Evolutionary conservation across 2,797 vertebrate species (phyloP).

Genomic region (Carduelis carduelis): DNA sequence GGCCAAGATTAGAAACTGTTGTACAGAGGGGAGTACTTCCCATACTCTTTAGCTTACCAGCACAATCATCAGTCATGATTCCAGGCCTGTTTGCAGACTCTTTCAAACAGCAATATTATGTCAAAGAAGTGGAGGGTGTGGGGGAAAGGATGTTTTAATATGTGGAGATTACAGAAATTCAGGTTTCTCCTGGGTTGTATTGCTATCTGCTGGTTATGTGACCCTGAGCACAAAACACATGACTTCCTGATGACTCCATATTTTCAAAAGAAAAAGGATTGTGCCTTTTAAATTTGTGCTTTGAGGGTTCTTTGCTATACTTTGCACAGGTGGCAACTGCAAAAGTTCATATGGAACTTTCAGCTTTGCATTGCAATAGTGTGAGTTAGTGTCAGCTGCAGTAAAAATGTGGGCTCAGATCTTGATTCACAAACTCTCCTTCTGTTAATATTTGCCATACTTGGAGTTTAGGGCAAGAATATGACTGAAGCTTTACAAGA

Average conservation of each 20-base stretch:
- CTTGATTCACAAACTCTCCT: background rate
- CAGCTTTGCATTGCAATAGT: background rate
- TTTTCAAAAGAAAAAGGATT: background rate
- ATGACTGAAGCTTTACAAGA: background rate
- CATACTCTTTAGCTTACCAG: background rate
- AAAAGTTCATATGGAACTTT: fast-evolving
- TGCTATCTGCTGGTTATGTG: background rate
- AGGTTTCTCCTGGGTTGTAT: background rate
- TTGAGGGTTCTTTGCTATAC: background rate
- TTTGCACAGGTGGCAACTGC: background rate
- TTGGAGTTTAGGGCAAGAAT: background rate
- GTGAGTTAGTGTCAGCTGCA: fast-evolving
- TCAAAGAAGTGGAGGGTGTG: fast-evolving
- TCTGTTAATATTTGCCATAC: background rate
- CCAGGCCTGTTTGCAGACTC: background rate
- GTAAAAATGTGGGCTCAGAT: background rate
- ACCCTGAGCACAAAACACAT: background rate
- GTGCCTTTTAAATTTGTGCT: background rate
- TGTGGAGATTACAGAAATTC: fast-evolving
- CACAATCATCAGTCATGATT: background rate
- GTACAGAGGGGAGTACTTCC: background rate
- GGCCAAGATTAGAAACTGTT: background rate
- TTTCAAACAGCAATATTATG: background rate
- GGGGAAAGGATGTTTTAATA: background rate
- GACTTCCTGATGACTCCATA: background rate